Evolutionary conservation across 2,888 invertebrate species (phyloP).

Genomic region (Drosophila pseudotakahashii): DNA sequence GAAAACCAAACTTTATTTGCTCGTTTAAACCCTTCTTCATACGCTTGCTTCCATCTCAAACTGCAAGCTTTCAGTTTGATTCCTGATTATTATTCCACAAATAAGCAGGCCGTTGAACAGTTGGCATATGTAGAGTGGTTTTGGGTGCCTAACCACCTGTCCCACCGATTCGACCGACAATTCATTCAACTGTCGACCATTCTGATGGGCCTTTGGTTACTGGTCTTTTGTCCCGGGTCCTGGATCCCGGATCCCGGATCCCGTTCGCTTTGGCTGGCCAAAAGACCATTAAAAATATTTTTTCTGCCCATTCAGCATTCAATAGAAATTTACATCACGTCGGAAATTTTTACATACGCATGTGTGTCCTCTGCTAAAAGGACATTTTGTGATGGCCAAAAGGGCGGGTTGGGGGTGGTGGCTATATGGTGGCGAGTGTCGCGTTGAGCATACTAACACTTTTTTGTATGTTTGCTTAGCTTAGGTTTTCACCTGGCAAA

Average conservation of each 20-base stretch:
- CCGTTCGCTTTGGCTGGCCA: slow-evolving; percentile 34
- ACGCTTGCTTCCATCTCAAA: slow-evolving; percentile 4
- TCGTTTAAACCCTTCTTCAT: not conserved
- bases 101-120: slow-evolving; percentile 13
- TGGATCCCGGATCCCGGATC: not conserved
- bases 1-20: not conserved
- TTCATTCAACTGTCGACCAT: slow-evolving; percentile 44
- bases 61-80: slow-evolving; percentile 32
- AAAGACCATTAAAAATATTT: slow-evolving; percentile 78
- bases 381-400: slow-evolving; percentile 68
- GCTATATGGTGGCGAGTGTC: slow-evolving; percentile 33
- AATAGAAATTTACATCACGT: slow-evolving; percentile 81
- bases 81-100: slow-evolving; percentile 34
- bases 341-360: slow-evolving; percentile 70
- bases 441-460: slow-evolving; percentile 77
- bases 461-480: slow-evolving; percentile 75
- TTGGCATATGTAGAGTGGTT: slow-evolving; percentile 29
- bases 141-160: slow-evolving; percentile 20
- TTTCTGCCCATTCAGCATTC: slow-evolving; percentile 79
- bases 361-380: slow-evolving; percentile 52
- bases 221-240: slow-evolving; percentile 19
- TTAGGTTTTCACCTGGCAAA: slow-evolving; percentile 65
- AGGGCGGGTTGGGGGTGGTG: not conserved
- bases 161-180: slow-evolving; percentile 25
- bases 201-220: slow-evolving; percentile 21